phyloP scores from a whole-genome alignment of 2,888 invertebrate genomes.

The Mythimna ferrago region DNA sequence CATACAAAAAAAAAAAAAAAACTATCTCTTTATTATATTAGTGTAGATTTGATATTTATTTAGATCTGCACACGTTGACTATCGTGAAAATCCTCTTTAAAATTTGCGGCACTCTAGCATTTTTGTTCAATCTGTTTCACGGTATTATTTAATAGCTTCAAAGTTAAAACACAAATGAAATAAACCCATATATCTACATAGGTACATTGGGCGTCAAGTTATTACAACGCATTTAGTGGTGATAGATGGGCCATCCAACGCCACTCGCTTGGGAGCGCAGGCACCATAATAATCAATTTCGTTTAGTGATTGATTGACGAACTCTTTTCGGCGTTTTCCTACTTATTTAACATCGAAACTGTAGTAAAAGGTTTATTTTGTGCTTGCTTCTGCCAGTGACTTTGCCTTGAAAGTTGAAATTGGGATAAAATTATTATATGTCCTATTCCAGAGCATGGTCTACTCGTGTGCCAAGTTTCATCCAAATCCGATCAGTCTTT shows the following conservation, averaged over 20 bases:
- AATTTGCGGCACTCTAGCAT: no score
- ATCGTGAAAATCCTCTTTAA: no score
- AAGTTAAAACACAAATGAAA: constrained; percentile 5
- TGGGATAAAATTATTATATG: no score
- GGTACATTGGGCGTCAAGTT: constrained; percentile 18
- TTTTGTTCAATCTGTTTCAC: no score
- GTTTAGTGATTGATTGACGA: constrained; percentile 54
- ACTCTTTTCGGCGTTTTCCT: constrained; percentile 25
- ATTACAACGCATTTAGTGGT: constrained; percentile 51
- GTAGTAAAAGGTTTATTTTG: not conserved
- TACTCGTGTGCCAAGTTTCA: not conserved
- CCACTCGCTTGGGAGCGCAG: constrained; percentile 16
- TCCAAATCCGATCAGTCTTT: not conserved
- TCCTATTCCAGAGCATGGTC: no score
- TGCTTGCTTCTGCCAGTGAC: no score
- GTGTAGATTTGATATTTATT: no score
- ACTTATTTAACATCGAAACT: constrained; percentile 3
- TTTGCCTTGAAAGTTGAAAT: no score
- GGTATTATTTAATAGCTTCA: not conserved
- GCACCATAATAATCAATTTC: constrained; percentile 47
- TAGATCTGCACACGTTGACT: no score
- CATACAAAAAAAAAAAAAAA: no score
- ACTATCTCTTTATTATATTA: no score
- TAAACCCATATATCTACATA: constrained; percentile 7
- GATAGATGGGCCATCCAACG: constrained; percentile 46